phyloP scores from a whole-genome alignment of 2,888 invertebrate species.

The Aspidiotus rigidus region DNA sequence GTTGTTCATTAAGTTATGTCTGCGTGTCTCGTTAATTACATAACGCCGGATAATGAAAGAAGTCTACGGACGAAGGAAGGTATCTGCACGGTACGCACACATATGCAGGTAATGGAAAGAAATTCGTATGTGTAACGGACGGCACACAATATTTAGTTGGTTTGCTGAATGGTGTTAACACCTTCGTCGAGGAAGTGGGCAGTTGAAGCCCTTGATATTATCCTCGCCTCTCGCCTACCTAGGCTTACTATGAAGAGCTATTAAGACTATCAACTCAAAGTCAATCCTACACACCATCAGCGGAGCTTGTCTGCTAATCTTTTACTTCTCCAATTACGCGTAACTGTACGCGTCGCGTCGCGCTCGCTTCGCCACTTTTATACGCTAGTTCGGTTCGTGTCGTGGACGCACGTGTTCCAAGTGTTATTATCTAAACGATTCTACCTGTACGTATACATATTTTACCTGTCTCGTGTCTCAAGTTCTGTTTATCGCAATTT shows the following conservation, averaged over 20 bases:
- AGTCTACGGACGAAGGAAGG: too few relatives aligned
- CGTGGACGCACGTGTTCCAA: conserved; percentile 12
- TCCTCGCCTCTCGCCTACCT: conserved; percentile 16
- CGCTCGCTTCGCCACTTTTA: not conserved
- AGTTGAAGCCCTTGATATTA: conserved; percentile 20
- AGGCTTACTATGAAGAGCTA: conserved; percentile 3
- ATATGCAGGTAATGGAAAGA: too few relatives aligned
- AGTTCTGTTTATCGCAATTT: not conserved
- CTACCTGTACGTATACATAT: too few relatives aligned
- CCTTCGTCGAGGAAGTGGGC: conserved; percentile 17
- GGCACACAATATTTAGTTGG: too few relatives aligned
- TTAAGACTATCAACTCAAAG: conserved; percentile 22
- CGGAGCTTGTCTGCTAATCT: conserved; percentile 12
- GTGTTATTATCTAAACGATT: too few relatives aligned
- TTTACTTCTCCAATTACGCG: conserved; percentile 18
- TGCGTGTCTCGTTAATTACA: not conserved
- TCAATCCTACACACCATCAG: conserved; percentile 19
- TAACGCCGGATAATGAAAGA: not conserved
- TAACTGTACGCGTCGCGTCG: conserved; percentile 9
- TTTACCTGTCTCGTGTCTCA: not conserved
- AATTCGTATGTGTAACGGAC: too few relatives aligned
- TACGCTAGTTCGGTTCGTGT: conserved; percentile 10
- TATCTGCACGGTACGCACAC: too few relatives aligned
- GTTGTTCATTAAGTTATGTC: not conserved
- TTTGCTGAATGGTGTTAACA: conserved; percentile 4